Evolutionary conservation across 2,797 vertebrate species (phyloP).

Genomic region (Botia almorhae): DNA sequence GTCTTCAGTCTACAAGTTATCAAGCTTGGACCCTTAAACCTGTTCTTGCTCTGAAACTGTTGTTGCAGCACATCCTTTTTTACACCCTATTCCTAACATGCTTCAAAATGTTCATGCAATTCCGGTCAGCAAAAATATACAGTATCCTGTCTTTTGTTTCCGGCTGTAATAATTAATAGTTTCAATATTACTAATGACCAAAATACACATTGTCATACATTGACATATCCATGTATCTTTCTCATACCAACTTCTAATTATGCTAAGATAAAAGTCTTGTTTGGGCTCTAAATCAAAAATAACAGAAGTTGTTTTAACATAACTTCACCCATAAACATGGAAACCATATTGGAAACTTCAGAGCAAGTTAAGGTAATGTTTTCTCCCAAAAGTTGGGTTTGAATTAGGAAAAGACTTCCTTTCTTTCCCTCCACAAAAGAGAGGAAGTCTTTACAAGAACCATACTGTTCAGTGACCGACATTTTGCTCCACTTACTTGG

Average conservation of each 20-base stretch:
- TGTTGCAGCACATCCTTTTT: too few species aligned
- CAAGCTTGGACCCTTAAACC: background rate
- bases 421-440: conserved; percentile 30
- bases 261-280: background rate
- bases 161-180: background rate
- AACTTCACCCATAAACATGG: background rate
- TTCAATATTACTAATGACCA: background rate
- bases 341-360: background rate
- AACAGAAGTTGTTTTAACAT: background rate
- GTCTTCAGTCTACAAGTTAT: background rate
- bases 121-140: too few species aligned
- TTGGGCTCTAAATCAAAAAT: background rate
- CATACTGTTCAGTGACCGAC: conserved; percentile 44
- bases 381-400: background rate
- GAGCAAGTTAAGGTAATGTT: conserved; percentile 20
- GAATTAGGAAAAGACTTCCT: conserved; percentile 10
- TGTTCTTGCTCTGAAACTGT: too few species aligned
- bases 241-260: background rate
- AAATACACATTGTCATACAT: background rate
- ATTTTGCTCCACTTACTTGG: conserved; percentile 52
- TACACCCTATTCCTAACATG: too few species aligned
- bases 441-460: conserved; percentile 51
- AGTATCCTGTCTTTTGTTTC: too few species aligned
- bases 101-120: too few species aligned
- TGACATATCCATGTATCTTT: background rate